Conservation (phyloP, 1,140 invertebrate species). For the Drosophila mauritiana region DNA sequence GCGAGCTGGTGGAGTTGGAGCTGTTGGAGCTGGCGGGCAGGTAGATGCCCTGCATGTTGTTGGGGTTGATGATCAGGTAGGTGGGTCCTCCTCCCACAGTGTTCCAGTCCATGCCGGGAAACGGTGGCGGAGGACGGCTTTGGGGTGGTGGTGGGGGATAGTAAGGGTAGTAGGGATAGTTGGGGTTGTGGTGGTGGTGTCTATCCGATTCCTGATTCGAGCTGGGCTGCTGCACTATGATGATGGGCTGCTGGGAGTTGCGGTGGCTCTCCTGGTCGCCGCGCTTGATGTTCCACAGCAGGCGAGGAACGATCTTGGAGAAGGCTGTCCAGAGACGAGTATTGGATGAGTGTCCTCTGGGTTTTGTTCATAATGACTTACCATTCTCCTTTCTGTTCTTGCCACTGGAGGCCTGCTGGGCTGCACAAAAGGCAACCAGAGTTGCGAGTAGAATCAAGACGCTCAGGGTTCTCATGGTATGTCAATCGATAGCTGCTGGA, state of each 20-base stretch:
- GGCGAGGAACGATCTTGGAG: conserved; percentile 43
- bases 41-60: conserved; percentile 55
- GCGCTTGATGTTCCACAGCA: conserved; percentile 40
- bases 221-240: conserved; percentile 40
- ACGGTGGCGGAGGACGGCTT: conserved; percentile 13
- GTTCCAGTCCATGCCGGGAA: conserved; percentile 22
- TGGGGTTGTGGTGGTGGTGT: conserved; percentile 16
- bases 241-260: conserved; percentile 31
- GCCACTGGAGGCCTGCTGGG: not conserved
- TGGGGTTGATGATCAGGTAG: conserved; percentile 63
- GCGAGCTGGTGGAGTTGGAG: not conserved
- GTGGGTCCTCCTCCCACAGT: conserved; percentile 5
- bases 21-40: conserved; percentile 7
- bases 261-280: conserved; percentile 20
- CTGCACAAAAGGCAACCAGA: conserved; percentile 10
- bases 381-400: conserved; percentile 19
- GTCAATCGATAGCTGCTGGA: conserved; percentile 27
- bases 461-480: conserved; percentile 35
- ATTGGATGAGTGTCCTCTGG: no score
- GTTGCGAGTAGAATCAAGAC: conserved; percentile 21
- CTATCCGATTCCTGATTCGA: conserved; percentile 18
- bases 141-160: conserved; percentile 22
- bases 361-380: not conserved
- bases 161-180: conserved; percentile 28
- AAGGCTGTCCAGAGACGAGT: conserved; percentile 1